These are phyloP conservation scores for Meiosimyza platycephala DNA, from an alignment of 2,888 invertebrate genomes.

Conservation along the genomic window DNA sequence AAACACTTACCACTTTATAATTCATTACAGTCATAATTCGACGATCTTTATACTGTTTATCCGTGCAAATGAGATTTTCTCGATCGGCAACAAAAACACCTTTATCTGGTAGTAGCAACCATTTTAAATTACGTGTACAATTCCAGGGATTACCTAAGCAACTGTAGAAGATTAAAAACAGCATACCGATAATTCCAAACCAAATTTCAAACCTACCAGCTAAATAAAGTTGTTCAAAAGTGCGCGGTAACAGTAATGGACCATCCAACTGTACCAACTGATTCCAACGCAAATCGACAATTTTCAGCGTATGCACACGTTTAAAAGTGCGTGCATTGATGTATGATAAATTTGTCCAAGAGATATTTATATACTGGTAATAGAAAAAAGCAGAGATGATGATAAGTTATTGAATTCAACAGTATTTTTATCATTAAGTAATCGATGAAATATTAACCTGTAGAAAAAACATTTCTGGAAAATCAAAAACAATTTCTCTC, in stretches of 20 bases:
- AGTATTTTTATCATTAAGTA: too few species aligned
- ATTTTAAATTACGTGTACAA: conserved; percentile 64
- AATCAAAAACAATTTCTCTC: conserved; percentile 57
- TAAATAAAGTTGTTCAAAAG: conserved; percentile 59
- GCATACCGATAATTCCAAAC: neutral
- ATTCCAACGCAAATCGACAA: conserved; percentile 65
- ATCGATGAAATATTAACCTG: conserved; percentile 49
- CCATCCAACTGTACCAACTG: conserved; percentile 63
- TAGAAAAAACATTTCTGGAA: conserved; percentile 61
- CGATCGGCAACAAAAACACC: conserved; percentile 59
- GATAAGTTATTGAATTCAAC: too few species aligned
- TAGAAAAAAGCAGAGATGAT: neutral
- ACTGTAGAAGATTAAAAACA: conserved; percentile 44
- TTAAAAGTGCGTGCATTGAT: conserved; percentile 60
- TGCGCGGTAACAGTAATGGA: conserved; percentile 56
- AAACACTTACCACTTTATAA: conserved; percentile 59
- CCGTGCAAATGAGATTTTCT: conserved; percentile 60
- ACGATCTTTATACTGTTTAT: conserved; percentile 62
- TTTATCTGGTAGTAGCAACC: conserved; percentile 61
- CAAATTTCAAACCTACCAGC: conserved; percentile 52
- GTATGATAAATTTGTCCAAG: conserved; percentile 64
- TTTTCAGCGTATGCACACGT: conserved; percentile 55
- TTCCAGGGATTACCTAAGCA: conserved; percentile 65
- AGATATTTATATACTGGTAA: conserved; percentile 63
- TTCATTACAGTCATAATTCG: conserved; percentile 63